Percentiles rank a stretch among this genome's conserved stretches.
phyloP scores from a whole-genome alignment of 2,113 vertebrate species.

The Phainopepla nitens region DNA sequence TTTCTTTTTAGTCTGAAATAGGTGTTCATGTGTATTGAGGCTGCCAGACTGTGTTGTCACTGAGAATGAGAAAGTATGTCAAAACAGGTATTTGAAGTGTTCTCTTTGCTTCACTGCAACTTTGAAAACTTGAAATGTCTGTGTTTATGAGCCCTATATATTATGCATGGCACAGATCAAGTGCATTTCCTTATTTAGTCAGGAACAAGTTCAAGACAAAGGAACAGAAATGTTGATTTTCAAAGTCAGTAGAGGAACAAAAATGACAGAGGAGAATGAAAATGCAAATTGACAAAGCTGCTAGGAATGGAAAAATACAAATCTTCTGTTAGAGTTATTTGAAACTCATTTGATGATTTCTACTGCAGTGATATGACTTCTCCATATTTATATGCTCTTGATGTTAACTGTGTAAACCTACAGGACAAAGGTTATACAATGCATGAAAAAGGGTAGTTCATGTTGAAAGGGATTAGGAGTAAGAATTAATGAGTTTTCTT shows the following conservation, averaged over 20 bases:
- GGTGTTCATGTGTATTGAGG: background rate
- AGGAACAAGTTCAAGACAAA: slow-evolving; percentile 10
- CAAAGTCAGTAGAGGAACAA: background rate
- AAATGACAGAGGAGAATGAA: slow-evolving; percentile 11
- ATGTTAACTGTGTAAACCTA: background rate
- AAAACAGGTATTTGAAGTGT: background rate
- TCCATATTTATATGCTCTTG: background rate
- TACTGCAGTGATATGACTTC: background rate
- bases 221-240: slow-evolving; percentile 5
- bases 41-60: fast-evolving
- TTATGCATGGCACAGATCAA: background rate
- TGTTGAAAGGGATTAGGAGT: background rate
- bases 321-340: background rate
- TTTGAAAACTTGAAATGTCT: background rate
- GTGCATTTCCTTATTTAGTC: background rate
- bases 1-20: background rate
- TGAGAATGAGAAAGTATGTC: background rate
- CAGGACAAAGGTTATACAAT: background rate
- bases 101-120: background rate
- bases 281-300: slow-evolving; percentile 12
- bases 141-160: background rate
- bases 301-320: background rate
- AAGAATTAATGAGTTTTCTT: background rate
- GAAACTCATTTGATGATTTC: background rate
- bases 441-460: background rate